Base-by-base conservation (phyloP, 2,888 invertebrate genomes). In the Tenthredo distinguenda region DNA sequence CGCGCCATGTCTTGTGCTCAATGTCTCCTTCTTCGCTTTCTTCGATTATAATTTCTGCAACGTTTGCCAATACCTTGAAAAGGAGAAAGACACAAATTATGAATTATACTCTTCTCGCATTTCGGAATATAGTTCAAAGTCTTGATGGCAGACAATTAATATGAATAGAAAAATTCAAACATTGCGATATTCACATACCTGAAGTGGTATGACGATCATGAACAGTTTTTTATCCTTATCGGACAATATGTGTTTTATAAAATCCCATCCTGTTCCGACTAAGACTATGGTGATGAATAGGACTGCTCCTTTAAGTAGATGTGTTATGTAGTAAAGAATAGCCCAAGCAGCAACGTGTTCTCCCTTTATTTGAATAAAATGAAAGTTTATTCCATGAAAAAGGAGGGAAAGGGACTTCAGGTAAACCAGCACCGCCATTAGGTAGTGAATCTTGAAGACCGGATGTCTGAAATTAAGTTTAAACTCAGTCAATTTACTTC, bases 201-300 rank as follows among this genome's bases (percentile, higher is more conserved):
- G 99, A 72, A 99, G 94, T 0, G 99, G 99, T 91, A 99, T 98
- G 65, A 99, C 98, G 88, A 99, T 97, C 97, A 99, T 98, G 93
- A 99, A 99, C 26, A 99, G 96, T 92, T 98, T 98, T 94, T 99
- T 99, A 92, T 99, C 99, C 88, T 98, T 96, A 89, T 99, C 99
- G 0, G 99, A 98, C 37, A 99, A 95, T 88, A 99, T 98, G 93
- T 99, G 98, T 92, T 99, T 99, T 90, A 99, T 98, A 93, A 99
- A 99, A 62, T 99, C 99, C 98, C 99, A 99, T 0, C 99, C 99
- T 7, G 99, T 99, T 76, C 99, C 99, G 88, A 99, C 98, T 15
- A 99, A 95, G 15, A 99, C 97, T 88, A 99, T 97, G 0, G 99
- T 99, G 86, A 99, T 98, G 92, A 99, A 99, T 82, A 99, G 94